phyloP scores from a whole-genome alignment of 2,113 vertebrate genomes.

The Myanophis thanlyinensis region DNA sequence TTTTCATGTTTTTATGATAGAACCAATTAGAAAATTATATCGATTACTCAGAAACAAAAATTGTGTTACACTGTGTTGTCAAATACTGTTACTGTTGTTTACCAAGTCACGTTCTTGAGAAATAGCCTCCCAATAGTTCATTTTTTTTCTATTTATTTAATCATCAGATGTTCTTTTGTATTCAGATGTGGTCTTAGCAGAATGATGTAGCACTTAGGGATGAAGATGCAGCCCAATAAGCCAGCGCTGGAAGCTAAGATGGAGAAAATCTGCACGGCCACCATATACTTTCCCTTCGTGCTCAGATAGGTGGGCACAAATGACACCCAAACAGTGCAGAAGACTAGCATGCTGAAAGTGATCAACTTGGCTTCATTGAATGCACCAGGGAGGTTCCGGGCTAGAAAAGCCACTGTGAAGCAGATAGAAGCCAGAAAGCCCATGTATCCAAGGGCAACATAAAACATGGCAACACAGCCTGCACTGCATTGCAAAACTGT shows the following conservation, averaged over 20 bases:
- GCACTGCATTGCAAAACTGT: not conserved
- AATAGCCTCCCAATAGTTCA: not conserved
- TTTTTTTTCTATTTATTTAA: not conserved
- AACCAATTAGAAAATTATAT: too few relatives aligned
- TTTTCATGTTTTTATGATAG: too few relatives aligned
- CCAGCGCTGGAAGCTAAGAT: not conserved
- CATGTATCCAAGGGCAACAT: not conserved
- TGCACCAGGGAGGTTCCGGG: not conserved
- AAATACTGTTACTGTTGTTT: not conserved
- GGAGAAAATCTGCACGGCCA: not conserved
- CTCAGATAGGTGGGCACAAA: not conserved
- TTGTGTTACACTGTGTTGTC: too few relatives aligned
- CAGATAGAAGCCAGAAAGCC: not conserved
- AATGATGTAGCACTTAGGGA: not conserved
- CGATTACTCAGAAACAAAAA: too few relatives aligned
- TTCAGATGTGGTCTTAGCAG: not conserved
- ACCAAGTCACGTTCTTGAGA: not conserved
- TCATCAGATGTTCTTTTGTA: not conserved
- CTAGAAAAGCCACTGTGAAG: not conserved
- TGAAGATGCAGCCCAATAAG: not conserved
- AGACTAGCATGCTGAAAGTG: not conserved
- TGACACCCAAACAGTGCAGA: not conserved
- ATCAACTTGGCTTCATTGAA: not conserved
- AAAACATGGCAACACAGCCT: not conserved
- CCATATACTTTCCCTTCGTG: not conserved